These are phyloP conservation scores for Nothura maculosa DNA, from an alignment of 2,797 vertebrate species.

Conservation along the genomic window DNA sequence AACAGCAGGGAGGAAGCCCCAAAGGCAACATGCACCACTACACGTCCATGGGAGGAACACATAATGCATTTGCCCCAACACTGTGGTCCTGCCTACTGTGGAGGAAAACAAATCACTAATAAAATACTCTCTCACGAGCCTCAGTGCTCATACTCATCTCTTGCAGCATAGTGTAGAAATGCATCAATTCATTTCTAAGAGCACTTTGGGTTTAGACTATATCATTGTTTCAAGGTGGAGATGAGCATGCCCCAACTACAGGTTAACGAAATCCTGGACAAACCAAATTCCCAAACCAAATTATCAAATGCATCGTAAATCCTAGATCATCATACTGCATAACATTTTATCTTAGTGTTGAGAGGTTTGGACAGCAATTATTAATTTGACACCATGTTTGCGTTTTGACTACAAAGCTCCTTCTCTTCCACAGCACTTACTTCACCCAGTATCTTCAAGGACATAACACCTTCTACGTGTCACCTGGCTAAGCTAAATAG, in stretches of 20 bases:
- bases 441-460: background rate
- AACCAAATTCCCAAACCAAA: background rate
- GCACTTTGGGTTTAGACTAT: background rate
- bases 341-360: background rate
- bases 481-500: background rate
- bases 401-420: background rate
- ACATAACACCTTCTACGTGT: background rate
- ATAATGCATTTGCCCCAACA: background rate
- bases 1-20: background rate
- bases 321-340: background rate
- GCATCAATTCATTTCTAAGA: background rate
- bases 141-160: fast-evolving
- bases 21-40: background rate
- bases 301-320: background rate
- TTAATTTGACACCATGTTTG: background rate
- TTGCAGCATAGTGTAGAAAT: background rate
- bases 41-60: background rate
- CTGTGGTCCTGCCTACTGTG: background rate
- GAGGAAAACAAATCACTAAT: background rate
- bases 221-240: background rate
- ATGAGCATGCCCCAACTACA: background rate
- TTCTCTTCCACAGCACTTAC: background rate
- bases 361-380: background rate
- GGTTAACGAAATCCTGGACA: background rate
- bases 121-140: background rate